A percentile compares a stretch with the other conserved stretches of the same genome.
phyloP scores from a whole-genome alignment of 2,113 vertebrate species.

The Saguinus midas region DNA sequence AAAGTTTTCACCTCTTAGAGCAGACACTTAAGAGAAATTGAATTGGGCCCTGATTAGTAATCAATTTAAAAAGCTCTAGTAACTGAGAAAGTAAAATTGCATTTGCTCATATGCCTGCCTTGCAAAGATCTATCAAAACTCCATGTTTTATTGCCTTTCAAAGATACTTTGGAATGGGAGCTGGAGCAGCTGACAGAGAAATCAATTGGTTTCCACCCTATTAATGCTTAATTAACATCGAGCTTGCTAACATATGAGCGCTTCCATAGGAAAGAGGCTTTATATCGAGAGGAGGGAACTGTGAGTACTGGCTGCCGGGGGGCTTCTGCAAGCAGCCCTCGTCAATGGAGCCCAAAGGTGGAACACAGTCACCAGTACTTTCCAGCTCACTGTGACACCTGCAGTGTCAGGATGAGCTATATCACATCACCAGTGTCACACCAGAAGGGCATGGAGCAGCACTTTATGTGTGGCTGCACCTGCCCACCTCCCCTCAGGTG shows the following conservation, averaged over 20 bases:
- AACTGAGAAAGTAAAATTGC: conserved; percentile 40
- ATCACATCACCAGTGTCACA: background rate
- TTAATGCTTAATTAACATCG: background rate
- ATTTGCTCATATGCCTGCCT: background rate
- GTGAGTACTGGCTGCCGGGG: background rate
- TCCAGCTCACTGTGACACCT: background rate
- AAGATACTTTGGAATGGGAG: background rate
- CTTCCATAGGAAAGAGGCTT: background rate
- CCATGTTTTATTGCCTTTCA: background rate
- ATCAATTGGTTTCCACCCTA: background rate
- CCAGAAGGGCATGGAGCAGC: background rate
- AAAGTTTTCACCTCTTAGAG: conserved; percentile 19
- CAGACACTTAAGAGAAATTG: conserved; percentile 46
- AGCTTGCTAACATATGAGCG: background rate
- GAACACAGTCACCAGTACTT: background rate
- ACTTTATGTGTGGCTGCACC: background rate
- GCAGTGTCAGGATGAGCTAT: background rate
- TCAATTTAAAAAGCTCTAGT: conserved; percentile 51
- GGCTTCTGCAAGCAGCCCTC: background rate
- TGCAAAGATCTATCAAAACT: conserved; percentile 15
- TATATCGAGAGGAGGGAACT: background rate
- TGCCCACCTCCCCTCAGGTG: background rate
- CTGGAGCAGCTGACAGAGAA: background rate
- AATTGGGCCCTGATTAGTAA: conserved; percentile 11
- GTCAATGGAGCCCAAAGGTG: background rate